Evolutionary conservation across 35 echinoderm and acorn worm genomes (phyloP), one percentile per base, ranked within the genome.

Genomic region (Acanthaster planci): DNA sequence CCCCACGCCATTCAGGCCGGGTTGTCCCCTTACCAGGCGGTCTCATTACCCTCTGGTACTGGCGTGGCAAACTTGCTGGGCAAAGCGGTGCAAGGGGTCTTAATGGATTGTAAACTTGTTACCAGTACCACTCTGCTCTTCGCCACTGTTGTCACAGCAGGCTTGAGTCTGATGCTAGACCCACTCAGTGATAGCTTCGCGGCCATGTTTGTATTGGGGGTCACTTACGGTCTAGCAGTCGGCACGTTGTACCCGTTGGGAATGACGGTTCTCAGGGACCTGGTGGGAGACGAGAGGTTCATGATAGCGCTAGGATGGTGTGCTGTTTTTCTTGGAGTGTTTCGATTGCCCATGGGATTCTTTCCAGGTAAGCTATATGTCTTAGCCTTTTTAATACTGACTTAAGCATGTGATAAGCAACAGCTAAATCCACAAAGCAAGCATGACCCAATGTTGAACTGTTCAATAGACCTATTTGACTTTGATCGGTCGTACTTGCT

Each of bases 301-400:
- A 72, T 72, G 21, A 0, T 72, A 3, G 64, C 64, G 64, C 64
- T 72, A 9, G n/a, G 64, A 31, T 72, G 64, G 64, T 72, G 64
- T 29, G 30, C 64, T 31, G 23, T 72, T 21, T 14, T 72, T 31
- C 26, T 72, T 26, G 64, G 64, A 9, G 30, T 72, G 2, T 16
- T 72, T 5, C 64, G 64, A 10, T 27, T 72, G 64, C 64, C 64
- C 30, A 72, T 72, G 64, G 64, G 64, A 72, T 72, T 72, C 64
- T 31, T 72, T 36, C 64, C 64, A 72, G 64, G 64, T 72, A 34
- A 72, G 23, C n/a, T n/a, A n/a, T n/a, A n/a, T n/a, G 12, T 47
- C 12, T 4, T 47, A 47, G 42, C 4, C 12, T 12, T 47, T 47
- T 47, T 4, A 47, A 47, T 47, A 47, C 12, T 47, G 4, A 47